Base-by-base conservation (phyloP, 2,113 vertebrate genomes). In the Cervus canadensis region DNA sequence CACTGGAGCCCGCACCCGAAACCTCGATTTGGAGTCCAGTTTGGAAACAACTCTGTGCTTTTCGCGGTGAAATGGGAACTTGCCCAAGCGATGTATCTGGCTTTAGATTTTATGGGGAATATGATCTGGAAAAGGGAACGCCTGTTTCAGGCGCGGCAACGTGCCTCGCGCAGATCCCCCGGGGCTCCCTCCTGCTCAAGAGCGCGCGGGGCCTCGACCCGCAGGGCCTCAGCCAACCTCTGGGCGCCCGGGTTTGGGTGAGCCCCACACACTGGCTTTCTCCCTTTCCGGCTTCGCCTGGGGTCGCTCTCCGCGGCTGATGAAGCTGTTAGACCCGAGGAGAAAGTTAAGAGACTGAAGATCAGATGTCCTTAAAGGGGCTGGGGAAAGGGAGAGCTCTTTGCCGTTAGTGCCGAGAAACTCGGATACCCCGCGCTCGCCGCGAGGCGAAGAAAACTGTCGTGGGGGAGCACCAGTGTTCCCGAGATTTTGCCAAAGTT, bases 21-120 rank as follows among this genome's bases (percentile, higher is more conserved):
- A 90, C 52, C 36, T 95, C 36, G 26, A 50, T 79, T 96, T 93
- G 59, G 64, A 93, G 90, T 98, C 97, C 79, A 93, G 52, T 95
- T 97, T 67, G 94, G 71, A 97, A 98, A 97, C 79, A 95, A 96
- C 93, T 93, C 94, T 89, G 36, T 79, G 86, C 52, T 90, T 97
- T 95, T 94, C 82, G 48, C 57, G 91, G 93, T 97, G 93, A 97
- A 97, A 92, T 98, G 96, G 97, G 98, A 97, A 93, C 79, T 89
- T 96, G 83, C 93, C 95, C 98, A 97, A 97, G 85, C 52, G 83
- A 97, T 96, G 97, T 91, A 96, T 98, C 96, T 97, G 96, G 96
- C 92, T 97, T 97, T 98, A 97, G 94, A 97, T 96, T 98, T 98
- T 97, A 95, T 89, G 90, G 82, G 97, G 95, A 98, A 95, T 95